A percentile compares a stretch with the other conserved stretches of the same genome.
Evolutionary conservation across 2,888 invertebrate species (phyloP).

Genomic region (Cheilosia scutellata): DNA sequence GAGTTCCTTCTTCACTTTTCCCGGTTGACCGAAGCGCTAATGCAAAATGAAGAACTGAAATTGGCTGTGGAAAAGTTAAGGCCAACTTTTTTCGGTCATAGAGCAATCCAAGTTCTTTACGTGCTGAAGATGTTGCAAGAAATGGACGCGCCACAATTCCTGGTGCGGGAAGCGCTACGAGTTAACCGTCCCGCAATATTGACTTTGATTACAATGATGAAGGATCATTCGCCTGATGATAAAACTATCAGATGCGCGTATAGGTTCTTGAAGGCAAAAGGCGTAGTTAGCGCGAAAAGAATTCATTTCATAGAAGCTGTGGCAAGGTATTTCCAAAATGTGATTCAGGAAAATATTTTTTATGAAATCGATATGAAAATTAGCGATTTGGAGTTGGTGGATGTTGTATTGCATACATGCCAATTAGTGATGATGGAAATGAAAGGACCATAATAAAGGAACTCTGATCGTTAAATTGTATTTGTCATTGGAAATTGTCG

Average conservation of each 20-base stretch:
- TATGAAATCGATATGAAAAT: not conserved
- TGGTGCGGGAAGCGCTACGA: constrained; percentile 22
- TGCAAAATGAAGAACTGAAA: constrained; percentile 20
- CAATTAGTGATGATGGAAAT: constrained; percentile 5
- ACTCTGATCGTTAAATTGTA: too few relatives aligned
- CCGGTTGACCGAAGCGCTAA: constrained; percentile 18
- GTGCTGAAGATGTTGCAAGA: constrained; percentile 25
- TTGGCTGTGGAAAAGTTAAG: not conserved
- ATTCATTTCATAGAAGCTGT: constrained; percentile 10
- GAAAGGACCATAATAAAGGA: not conserved
- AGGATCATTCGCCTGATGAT: constrained; percentile 7
- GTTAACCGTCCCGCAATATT: not conserved
- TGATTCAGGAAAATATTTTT: not conserved
- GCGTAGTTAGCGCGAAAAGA: not conserved
- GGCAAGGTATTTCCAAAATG: not conserved
- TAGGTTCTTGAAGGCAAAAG: constrained; percentile 3
- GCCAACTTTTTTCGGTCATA: constrained; percentile 45
- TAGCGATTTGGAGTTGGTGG: constrained; percentile 33
- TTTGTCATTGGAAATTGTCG: too few relatives aligned
- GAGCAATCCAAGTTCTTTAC: constrained; percentile 26
- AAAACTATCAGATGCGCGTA: constrained; percentile 7
- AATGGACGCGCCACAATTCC: not conserved
- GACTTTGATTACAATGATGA: not conserved
- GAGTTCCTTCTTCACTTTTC: constrained; percentile 53
- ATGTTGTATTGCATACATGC: constrained; percentile 30